Evolutionary conservation across 2,113 vertebrate genomes (phyloP), one percentile per base, ranked within the genome.

Genomic region (Clinocottus analis): DNA sequence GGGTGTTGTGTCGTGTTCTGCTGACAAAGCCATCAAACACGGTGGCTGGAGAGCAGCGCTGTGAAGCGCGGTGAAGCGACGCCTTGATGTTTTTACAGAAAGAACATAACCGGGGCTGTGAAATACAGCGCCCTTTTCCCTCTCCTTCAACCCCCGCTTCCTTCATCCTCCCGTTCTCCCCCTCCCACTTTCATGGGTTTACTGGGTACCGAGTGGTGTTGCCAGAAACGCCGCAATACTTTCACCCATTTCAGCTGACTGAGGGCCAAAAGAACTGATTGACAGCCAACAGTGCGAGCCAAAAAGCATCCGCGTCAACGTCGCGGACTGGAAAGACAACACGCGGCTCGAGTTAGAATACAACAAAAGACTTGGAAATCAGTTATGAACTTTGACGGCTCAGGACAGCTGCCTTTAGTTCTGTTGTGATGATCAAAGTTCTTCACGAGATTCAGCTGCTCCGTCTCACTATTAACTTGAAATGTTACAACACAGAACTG

Each of bases 41-140:
- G 29, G 63, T 58, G 43, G 43, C 72, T 65, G 31, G 37, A 83
- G 72, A 85, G 81, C 55, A 82, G 16, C 81, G 86, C 78, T 89
- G 86, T 27, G 89, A 86, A 75, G 84, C 21, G 62, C 85, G 84
- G 68, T 41, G 65, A 86, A 82, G 78, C 75, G 39, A 9, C 61
- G 65, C 82, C 89, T 89, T 92, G 85, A 89, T 86, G 87, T 87
- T 92, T 89, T 85, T 63, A 93, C 77, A 85, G 78, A 83, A 74
- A 87, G 70, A 76, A 79, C 77, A 88, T 72, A 77, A 79, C 77
- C 35, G 58, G 23, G 68, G 53, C 77, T 78, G 68, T 88, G 74
- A 88, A 87, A 85, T 66, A 74, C 64, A 45, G n/a, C 25, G 64
- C 39, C 66, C 60, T 79, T 84, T 75, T 35, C 58, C 43, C 41